These are phyloP conservation scores for Chaetodon trifascialis DNA, from an alignment of 2,113 vertebrate genomes.

Conservation along the genomic window DNA sequence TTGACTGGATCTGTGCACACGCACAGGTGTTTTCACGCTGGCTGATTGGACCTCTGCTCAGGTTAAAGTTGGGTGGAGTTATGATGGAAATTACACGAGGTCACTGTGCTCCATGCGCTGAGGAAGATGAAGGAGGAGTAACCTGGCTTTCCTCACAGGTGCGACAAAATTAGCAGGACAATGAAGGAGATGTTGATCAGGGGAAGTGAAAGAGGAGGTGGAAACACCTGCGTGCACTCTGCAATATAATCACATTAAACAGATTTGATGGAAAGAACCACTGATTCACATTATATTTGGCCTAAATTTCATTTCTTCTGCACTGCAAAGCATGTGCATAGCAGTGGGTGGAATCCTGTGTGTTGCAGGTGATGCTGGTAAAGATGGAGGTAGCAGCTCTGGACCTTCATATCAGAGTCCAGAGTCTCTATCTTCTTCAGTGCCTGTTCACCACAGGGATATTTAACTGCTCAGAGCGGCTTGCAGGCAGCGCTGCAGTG, in stretches of 20 bases:
- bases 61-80: not conserved
- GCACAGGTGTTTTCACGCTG: not conserved
- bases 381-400: too few species aligned
- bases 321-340: too few species aligned
- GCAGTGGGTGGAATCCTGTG: too few species aligned
- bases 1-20: too few species aligned
- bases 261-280: too few species aligned
- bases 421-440: not conserved
- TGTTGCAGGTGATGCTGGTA: too few species aligned
- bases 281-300: too few species aligned
- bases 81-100: not conserved
- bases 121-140: not conserved
- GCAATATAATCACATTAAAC: too few species aligned
- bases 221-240: too few species aligned
- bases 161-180: too few species aligned
- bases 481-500: slow-evolving; percentile 3
- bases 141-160: not conserved
- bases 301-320: too few species aligned
- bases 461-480: not conserved
- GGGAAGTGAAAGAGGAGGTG: too few species aligned
- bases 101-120: not conserved
- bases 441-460: not conserved
- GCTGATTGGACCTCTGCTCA: not conserved
- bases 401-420: not conserved
- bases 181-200: not conserved